Evolutionary conservation across 2,113 vertebrate genomes (phyloP), one percentile per base, ranked within the genome.

Genomic region (Lethenteron reissneri): DNA sequence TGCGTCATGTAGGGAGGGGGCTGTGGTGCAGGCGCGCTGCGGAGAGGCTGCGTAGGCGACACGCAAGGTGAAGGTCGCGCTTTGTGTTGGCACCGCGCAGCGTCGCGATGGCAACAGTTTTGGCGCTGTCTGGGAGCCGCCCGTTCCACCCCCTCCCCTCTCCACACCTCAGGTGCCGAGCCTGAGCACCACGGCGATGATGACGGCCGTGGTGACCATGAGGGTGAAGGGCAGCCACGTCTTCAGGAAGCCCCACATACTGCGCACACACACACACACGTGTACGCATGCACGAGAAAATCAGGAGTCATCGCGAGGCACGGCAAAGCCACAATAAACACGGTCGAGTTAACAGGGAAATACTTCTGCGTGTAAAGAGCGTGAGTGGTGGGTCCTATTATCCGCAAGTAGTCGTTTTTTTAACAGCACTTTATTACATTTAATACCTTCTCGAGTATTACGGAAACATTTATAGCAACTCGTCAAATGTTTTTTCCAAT

Each of bases 201-300:
- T 79, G 74, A 89, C 64, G 0, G 86, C 94, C 72, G 84, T 72
- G 17, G 91, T 79, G 76, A 87, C 77, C 62, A 97, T 78, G 75
- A 97, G 87, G 56, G 88, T 15, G 74, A 91, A 97, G 70, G 94
- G 94, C 57, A 97, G 82, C 94, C 94, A 97, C 73, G 92, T 97
- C 82, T 95, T 96, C 81, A 96, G 83, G 73, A 95, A 87, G 0
- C 86, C 88, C 3, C 85, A 83, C 70, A 87, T 74, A 72, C 94
- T 97, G 81, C 59, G 79, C 70, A 68, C 8, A 68, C 8, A 8
- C 8, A 68, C 8, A 8, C 15, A 68, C 10, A 21, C 62, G 21
- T 11, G 21, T 17, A 68, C n/a, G 9, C 64, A 68, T 21, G 64
- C 21, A 9, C 15, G 0, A 70, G 56, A 56, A 19, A 56, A 2